phyloP scores from a whole-genome alignment of 2,888 invertebrate genomes.

The Hedya salicella region DNA sequence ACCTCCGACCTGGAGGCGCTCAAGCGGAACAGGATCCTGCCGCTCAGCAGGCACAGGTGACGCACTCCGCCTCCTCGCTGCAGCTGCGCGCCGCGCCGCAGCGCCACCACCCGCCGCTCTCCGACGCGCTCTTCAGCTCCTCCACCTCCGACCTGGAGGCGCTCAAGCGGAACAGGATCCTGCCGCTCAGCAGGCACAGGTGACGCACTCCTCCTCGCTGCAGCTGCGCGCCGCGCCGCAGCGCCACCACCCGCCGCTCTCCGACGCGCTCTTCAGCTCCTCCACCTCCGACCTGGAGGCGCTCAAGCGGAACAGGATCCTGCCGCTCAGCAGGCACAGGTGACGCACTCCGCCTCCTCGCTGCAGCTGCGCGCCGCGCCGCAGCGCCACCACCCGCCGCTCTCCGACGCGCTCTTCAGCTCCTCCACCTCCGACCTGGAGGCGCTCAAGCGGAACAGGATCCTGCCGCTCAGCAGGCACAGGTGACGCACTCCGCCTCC shows the following conservation, averaged over 20 bases:
- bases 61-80: no score
- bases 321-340: background rate
- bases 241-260: slow-evolving; percentile 11
- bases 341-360: no score
- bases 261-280: slow-evolving; percentile 59
- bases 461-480: slow-evolving; percentile 23
- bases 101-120: no score
- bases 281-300: slow-evolving; percentile 74
- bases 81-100: no score
- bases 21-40: no score
- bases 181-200: slow-evolving; percentile 23
- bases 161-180: slow-evolving; percentile 1
- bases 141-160: background rate
- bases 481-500: background rate
- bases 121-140: no score
- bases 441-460: background rate
- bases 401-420: no score
- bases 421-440: background rate
- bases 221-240: slow-evolving; percentile 12
- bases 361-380: no score
- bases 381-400: no score
- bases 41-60: background rate
- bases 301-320: no score
- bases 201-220: background rate
- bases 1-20: slow-evolving; percentile 73